These are phyloP conservation scores for Halcyon badia DNA, from an alignment of 2,797 vertebrate genomes.

Conservation along the genomic window DNA sequence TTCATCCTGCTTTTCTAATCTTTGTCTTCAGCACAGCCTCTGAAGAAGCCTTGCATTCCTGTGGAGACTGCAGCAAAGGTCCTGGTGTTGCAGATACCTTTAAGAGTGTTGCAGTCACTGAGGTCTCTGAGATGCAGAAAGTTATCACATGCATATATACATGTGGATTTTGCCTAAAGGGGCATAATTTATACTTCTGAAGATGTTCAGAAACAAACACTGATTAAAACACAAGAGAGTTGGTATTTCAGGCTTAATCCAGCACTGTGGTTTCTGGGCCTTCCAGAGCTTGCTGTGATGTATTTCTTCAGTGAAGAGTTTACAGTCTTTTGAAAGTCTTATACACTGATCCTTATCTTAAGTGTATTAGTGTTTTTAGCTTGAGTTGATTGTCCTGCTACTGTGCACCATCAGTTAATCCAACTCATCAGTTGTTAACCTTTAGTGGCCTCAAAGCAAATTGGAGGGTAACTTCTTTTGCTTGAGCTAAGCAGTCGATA, in stretches of 20 bases:
- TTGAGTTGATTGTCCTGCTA: background rate
- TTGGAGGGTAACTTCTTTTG: background rate
- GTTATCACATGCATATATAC: background rate
- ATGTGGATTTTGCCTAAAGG: background rate
- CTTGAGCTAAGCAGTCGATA: background rate
- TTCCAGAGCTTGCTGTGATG: background rate
- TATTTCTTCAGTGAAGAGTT: background rate
- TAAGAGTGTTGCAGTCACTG: background rate
- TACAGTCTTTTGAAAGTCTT: background rate
- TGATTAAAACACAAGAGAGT: background rate
- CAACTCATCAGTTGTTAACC: background rate
- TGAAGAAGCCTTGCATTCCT: constrained; percentile 11
- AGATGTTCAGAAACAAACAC: background rate
- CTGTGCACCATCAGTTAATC: background rate
- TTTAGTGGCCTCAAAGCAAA: background rate
- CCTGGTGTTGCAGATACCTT: background rate
- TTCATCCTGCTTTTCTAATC: constrained; percentile 35
- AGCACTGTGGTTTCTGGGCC: background rate
- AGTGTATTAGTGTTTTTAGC: background rate
- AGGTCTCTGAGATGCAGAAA: background rate
- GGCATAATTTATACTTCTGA: background rate
- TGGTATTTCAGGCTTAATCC: background rate
- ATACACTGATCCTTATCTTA: background rate
- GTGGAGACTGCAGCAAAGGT: constrained; percentile 2
- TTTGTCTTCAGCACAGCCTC: constrained; percentile 8